phyloP scores from a whole-genome alignment of 2,797 vertebrate genomes.

The Furcifer pardalis region DNA sequence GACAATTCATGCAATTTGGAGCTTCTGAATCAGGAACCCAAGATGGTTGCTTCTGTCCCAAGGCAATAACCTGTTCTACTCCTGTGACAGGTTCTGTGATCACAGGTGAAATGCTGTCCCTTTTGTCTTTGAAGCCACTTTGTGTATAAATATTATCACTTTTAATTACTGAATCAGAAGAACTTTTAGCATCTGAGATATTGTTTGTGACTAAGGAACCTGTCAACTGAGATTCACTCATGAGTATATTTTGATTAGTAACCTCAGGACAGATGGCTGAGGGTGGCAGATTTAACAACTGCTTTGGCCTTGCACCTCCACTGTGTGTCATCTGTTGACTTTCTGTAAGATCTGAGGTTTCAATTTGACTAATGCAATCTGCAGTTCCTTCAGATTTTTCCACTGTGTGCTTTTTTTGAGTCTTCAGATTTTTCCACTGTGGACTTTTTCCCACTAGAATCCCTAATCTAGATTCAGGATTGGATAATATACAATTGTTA shows the following conservation, averaged over 20 bases:
- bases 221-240: conserved; percentile 40
- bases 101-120: conserved; percentile 42
- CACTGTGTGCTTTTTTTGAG: conserved; percentile 5
- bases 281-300: conserved; percentile 73
- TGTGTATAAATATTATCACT: conserved; percentile 49
- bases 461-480: conserved; percentile 33
- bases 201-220: conserved; percentile 1
- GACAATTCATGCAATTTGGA: conserved; percentile 94
- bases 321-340: conserved; percentile 64
- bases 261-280: conserved; percentile 62
- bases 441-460: conserved; percentile 34
- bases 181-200: neutral
- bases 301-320: conserved; percentile 90
- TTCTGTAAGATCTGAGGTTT: conserved; percentile 38
- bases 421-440: conserved; percentile 14
- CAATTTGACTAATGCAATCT: conserved; percentile 39
- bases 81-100: conserved; percentile 46
- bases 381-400: conserved; percentile 34
- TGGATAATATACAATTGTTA: conserved; percentile 31
- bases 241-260: conserved; percentile 18
- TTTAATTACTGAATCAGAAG: conserved; percentile 39
- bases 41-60: conserved; percentile 85
- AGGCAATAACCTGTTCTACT: conserved; percentile 59
- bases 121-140: conserved; percentile 54
- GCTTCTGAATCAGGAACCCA: conserved; percentile 96